Percentiles rank a stretch among this genome's conserved stretches.
phyloP scores from a whole-genome alignment of 2,797 vertebrate species.

The Falco naumanni region DNA sequence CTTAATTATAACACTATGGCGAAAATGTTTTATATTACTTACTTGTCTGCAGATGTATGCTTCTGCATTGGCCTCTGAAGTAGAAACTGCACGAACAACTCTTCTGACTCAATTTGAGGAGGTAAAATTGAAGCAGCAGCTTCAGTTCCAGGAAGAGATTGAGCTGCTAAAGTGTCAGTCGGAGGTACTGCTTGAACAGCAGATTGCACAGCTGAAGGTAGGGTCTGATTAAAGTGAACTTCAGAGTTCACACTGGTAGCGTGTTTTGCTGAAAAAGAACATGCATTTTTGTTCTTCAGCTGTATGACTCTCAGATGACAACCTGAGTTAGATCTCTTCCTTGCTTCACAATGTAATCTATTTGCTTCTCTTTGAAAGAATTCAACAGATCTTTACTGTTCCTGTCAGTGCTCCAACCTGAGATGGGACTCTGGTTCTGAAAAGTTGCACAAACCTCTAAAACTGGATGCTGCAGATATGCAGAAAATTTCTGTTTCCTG shows the following conservation, averaged over 20 bases:
- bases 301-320: background rate
- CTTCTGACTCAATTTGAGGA: slow-evolving; percentile 73
- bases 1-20: background rate
- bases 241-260: background rate
- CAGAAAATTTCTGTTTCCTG: background rate
- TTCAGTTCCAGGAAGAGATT: slow-evolving; percentile 83
- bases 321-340: background rate
- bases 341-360: background rate
- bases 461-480: background rate
- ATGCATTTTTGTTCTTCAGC: background rate
- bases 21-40: background rate
- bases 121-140: slow-evolving; percentile 77
- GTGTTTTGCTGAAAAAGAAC: background rate
- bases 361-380: background rate
- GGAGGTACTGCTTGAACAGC: slow-evolving; percentile 80
- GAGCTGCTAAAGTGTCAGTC: slow-evolving; percentile 85
- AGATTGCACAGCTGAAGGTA: slow-evolving; percentile 84
- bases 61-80: slow-evolving; percentile 69
- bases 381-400: background rate
- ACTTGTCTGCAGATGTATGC: slow-evolving; percentile 42
- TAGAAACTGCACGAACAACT: slow-evolving; percentile 73
- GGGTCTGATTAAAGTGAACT: background rate
- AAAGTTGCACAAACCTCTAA: background rate
- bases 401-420: background rate
- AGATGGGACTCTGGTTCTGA: background rate